Conservation (phyloP, 2,113 vertebrate genomes). For the Lepus americanus region DNA sequence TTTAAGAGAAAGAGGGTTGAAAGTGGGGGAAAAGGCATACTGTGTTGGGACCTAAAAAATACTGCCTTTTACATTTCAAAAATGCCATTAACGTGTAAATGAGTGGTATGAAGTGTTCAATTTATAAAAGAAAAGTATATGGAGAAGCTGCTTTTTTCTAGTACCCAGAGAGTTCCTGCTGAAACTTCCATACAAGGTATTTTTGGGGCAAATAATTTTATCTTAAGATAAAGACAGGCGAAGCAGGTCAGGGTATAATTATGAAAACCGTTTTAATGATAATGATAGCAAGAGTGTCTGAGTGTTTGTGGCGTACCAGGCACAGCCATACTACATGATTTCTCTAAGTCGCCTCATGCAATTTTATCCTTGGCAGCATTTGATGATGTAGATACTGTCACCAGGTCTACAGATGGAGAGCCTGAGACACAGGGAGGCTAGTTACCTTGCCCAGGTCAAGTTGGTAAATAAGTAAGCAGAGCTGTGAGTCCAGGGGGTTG, state of each 20-base stretch:
- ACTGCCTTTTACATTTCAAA: not conserved
- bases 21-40: not conserved
- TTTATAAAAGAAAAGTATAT: conserved; percentile 45
- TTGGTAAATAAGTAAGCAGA: not conserved
- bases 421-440: not conserved
- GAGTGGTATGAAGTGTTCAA: not conserved
- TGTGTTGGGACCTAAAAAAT: not conserved
- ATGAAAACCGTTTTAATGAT: not conserved
- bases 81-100: not conserved
- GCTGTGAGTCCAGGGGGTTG: not conserved
- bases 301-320: not conserved
- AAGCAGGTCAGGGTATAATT: not conserved
- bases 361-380: not conserved
- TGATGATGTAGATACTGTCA: not conserved
- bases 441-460: not conserved
- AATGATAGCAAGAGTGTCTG: not conserved
- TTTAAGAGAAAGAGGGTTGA: not conserved
- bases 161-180: not conserved
- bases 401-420: not conserved
- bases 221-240: conserved; percentile 41
- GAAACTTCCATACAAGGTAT: not conserved
- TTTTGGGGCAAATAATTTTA: not conserved
- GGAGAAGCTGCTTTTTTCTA: not conserved
- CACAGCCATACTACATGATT: not conserved
- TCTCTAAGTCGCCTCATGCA: conserved; percentile 9